Evolutionary conservation across 2,113 vertebrate genomes (phyloP).

Genomic region (Eulemur rufifrons): DNA sequence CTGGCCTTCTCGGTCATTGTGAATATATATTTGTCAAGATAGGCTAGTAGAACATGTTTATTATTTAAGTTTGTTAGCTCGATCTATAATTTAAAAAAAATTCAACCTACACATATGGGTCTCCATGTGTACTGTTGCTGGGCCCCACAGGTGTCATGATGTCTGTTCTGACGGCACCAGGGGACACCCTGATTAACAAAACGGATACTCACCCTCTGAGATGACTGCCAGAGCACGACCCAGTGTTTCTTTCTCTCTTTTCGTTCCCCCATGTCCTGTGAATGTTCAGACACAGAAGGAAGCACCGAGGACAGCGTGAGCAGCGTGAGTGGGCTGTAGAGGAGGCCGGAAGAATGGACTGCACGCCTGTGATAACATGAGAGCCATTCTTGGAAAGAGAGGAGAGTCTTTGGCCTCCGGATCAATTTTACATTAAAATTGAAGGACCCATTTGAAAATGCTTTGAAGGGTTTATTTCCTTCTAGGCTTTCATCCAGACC

Average conservation of each 20-base stretch:
- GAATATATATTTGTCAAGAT: conserved; percentile 3
- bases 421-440: background rate
- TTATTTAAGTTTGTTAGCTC: background rate
- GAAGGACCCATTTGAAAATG: conserved; percentile 22
- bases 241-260: background rate
- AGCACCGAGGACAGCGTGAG: background rate
- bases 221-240: background rate
- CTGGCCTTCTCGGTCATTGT: background rate
- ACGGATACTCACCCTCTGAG: background rate
- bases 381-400: background rate
- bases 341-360: background rate
- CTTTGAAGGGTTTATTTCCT: background rate
- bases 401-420: background rate
- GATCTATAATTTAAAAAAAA: background rate
- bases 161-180: background rate
- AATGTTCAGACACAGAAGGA: background rate
- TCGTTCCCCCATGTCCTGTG: background rate
- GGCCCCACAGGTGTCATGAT: background rate
- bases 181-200: background rate
- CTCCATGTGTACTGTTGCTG: background rate
- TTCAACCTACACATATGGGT: background rate
- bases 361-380: no score
- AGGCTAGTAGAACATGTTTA: background rate
- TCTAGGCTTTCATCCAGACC: background rate
- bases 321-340: background rate